These are phyloP conservation scores for Agapetus fuscipes DNA, from an alignment of 2,888 invertebrate genomes.

Conservation along the genomic window DNA sequence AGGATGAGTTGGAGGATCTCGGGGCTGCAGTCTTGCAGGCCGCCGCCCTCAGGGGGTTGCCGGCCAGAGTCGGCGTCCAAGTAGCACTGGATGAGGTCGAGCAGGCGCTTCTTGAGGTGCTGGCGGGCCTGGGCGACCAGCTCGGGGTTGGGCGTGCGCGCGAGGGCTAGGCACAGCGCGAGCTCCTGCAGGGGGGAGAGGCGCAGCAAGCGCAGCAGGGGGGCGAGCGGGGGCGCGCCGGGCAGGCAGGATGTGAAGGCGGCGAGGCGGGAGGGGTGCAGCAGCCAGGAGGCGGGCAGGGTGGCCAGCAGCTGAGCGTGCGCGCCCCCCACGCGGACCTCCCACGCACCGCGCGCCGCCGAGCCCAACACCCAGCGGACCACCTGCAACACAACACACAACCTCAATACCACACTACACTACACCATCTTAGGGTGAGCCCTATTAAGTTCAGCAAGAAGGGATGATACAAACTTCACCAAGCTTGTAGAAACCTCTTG, in stretches of 20 bases:
- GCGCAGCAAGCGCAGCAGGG: conserved; percentile 77
- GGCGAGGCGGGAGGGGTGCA: conserved; percentile 12
- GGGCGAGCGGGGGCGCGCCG: conserved; percentile 31
- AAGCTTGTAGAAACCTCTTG: too few relatives aligned
- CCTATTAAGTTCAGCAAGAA: too few relatives aligned
- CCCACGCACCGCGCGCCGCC: conserved; percentile 21
- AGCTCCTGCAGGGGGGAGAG: conserved; percentile 87
- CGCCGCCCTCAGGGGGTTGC: conserved; percentile 65
- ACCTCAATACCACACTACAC: not conserved
- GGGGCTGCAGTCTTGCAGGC: conserved; percentile 82
- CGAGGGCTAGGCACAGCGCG: conserved; percentile 76
- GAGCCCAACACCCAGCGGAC: conserved; percentile 8
- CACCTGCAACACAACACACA: too few relatives aligned
- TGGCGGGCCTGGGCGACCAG: conserved; percentile 62
- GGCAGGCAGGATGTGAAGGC: conserved; percentile 4
- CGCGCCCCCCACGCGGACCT: conserved; percentile 8
- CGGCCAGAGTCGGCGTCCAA: conserved; percentile 66
- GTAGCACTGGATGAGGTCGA: conserved; percentile 78
- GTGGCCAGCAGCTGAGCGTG: conserved; percentile 7
- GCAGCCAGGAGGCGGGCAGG: conserved; percentile 13
- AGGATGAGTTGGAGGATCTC: conserved; percentile 81
- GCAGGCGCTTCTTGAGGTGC: conserved; percentile 72
- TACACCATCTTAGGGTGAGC: too few relatives aligned
- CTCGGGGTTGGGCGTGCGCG: conserved; percentile 71
- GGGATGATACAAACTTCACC: too few relatives aligned